Percentiles rank a stretch among this genome's conserved stretches.
phyloP scores from a whole-genome alignment of 2,888 invertebrate species.

The Macrophya alboannulata region DNA sequence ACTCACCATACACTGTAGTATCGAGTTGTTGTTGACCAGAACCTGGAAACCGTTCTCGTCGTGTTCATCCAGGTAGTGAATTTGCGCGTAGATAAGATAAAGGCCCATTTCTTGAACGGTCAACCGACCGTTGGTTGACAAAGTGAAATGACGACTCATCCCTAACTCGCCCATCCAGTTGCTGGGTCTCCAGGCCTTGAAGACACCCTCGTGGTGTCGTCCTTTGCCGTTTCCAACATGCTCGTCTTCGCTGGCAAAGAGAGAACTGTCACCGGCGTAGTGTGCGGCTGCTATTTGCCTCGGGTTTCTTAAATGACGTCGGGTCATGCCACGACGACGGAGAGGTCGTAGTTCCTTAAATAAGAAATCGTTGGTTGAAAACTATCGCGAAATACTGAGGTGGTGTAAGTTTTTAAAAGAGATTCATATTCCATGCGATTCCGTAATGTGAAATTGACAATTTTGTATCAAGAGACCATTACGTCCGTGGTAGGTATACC shows the following conservation, averaged over 20 bases:
- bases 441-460: neutral
- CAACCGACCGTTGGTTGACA: conserved; percentile 84
- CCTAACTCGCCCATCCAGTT: conserved; percentile 85
- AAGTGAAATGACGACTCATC: conserved; percentile 84
- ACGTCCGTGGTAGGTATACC: too few species aligned
- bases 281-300: conserved; percentile 71
- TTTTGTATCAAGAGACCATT: neutral
- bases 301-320: conserved; percentile 67
- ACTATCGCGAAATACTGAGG: neutral
- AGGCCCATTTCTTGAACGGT: conserved; percentile 88
- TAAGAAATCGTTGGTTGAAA: neutral
- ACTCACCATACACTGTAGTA: conserved; percentile 86
- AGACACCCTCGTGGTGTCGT: conserved; percentile 83
- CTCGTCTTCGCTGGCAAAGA: conserved; percentile 70
- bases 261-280: conserved; percentile 71
- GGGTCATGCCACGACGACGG: conserved; percentile 64
- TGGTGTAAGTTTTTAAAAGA: neutral
- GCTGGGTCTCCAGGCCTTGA: conserved; percentile 86
- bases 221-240: conserved; percentile 85
- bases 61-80: conserved; percentile 90
- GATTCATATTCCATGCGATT: neutral
- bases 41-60: conserved; percentile 90
- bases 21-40: conserved; percentile 83
- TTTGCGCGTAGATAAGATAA: conserved; percentile 91
- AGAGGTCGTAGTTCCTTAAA: neutral